A percentile compares a stretch with the other conserved stretches of the same genome.
These are phyloP conservation scores for Leucophenga maculata DNA, from an alignment of 2,888 invertebrate species.

Conservation along the genomic window DNA sequence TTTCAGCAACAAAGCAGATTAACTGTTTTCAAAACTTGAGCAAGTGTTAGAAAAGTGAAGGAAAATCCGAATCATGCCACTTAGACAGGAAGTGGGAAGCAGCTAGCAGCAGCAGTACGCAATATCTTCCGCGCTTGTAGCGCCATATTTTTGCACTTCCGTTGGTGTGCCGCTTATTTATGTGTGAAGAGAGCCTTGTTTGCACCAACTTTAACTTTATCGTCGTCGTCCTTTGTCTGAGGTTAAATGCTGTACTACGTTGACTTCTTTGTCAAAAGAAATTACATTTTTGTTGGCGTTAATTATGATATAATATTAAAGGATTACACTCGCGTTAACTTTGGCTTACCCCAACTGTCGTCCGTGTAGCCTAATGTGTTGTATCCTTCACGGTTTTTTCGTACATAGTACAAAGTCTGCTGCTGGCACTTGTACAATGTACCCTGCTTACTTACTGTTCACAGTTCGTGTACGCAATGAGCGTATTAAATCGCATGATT, in stretches of 20 bases:
- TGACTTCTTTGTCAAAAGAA: slow-evolving; percentile 11
- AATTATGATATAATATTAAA: slow-evolving; percentile 63
- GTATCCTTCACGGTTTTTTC: too few species aligned
- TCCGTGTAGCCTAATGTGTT: too few species aligned
- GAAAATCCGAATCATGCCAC: too few species aligned
- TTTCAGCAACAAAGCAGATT: background rate
- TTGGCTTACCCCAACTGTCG: too few species aligned
- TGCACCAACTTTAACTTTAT: background rate
- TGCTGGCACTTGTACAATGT: too few species aligned
- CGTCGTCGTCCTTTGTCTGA: background rate
- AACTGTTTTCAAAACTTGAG: background rate
- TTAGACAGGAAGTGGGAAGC: too few species aligned
- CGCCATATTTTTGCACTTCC: background rate
- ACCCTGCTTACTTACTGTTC: background rate
- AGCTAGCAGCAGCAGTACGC: background rate
- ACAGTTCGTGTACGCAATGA: background rate
- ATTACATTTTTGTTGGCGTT: slow-evolving; percentile 45
- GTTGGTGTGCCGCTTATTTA: background rate
- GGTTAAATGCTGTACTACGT: slow-evolving; percentile 8
- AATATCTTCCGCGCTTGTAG: background rate
- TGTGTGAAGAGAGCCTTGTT: background rate
- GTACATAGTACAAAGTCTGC: too few species aligned
- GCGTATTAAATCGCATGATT: slow-evolving; percentile 19
- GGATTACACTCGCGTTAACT: slow-evolving; percentile 47
- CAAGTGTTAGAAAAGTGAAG: background rate